Base-by-base conservation (phyloP, 2,888 invertebrate genomes). In the Alloplasta piceator region DNA sequence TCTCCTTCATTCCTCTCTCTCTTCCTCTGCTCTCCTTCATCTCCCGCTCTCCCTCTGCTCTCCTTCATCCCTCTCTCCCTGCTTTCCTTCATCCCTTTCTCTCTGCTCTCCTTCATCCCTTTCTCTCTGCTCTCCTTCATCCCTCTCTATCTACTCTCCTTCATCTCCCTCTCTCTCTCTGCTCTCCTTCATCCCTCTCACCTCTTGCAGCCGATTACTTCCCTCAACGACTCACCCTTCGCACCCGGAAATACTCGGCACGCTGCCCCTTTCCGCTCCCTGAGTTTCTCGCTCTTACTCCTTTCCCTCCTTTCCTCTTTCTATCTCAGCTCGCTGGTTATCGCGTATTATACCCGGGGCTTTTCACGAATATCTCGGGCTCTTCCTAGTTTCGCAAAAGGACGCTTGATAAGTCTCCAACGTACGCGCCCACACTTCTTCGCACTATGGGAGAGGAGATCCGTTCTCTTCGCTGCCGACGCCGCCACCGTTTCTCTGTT, bases 301-400 rank as follows among this genome's bases (percentile, higher is more conserved):
- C 71, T 80, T 71, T 48, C 76, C 46, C 46, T 39, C 26, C 61
- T 60, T 38, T n/a, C 56, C 71, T 61, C 72, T 76, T 63, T 3
- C 26, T 26, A 26, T 68, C 80, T 67, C 75, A 36, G 61, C 61
- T 72, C 70, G 52, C 71, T 70, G 81, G 73, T 78, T 81, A 81
- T 81, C 81, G 81, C 77, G 70, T 50, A 61, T 75, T 75, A 75
- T 78, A 78, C 70, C 64, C 73, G 14, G 48, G 60, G 64, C 76
- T 74, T 81, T 67, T 52, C 64, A 52, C 68, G 58, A 77, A 80
- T 76, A 76, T 76, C 66, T 50, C 61, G 6, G n/a, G 56, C 56
- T 67, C 70, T 66, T 41, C 67, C 67, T 60, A 16, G 16, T 67
- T 75, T 61, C 61, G 12, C 61, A 61, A 75, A 75, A 52, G 75